Evolutionary conservation across 35 echinoderm and acorn worm species (phyloP).

Genomic region (Ptychodera flava): DNA sequence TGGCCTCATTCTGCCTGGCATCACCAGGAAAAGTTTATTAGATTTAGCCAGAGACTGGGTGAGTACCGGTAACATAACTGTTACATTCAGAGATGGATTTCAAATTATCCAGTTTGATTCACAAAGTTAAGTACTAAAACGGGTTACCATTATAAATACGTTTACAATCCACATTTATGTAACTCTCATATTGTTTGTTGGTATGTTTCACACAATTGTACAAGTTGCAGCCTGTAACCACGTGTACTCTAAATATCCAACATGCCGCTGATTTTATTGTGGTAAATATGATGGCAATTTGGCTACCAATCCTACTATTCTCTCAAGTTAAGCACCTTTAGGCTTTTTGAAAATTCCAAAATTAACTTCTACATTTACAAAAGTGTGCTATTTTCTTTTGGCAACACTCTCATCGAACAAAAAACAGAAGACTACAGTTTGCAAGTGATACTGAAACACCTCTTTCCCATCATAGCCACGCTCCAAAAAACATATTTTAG

Average conservation of each 20-base stretch:
- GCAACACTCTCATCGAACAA: too few species aligned
- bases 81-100: background rate
- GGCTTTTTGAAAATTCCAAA: too few species aligned
- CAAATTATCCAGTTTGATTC: background rate
- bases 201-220: background rate
- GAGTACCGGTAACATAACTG: constrained; percentile 13
- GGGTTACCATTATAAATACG: background rate
- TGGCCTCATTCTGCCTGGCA: constrained; percentile 84
- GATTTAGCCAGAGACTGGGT: constrained; percentile 76
- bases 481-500: too few species aligned
- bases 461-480: too few species aligned
- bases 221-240: background rate
- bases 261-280: too few species aligned
- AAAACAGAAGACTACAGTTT: too few species aligned
- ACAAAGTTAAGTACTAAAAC: background rate
- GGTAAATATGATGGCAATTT: too few species aligned
- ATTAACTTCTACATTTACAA: too few species aligned
- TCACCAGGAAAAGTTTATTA: constrained; percentile 79
- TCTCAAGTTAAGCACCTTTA: too few species aligned
- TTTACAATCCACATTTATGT: background rate
- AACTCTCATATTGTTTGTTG: background rate
- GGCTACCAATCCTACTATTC: too few species aligned
- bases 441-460: too few species aligned
- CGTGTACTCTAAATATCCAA: background rate
- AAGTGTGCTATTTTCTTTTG: too few species aligned